Percentiles rank a stretch among this genome's conserved stretches.
Evolutionary conservation across 2,113 vertebrate species (phyloP).

Genomic region (Zeus faber): DNA sequence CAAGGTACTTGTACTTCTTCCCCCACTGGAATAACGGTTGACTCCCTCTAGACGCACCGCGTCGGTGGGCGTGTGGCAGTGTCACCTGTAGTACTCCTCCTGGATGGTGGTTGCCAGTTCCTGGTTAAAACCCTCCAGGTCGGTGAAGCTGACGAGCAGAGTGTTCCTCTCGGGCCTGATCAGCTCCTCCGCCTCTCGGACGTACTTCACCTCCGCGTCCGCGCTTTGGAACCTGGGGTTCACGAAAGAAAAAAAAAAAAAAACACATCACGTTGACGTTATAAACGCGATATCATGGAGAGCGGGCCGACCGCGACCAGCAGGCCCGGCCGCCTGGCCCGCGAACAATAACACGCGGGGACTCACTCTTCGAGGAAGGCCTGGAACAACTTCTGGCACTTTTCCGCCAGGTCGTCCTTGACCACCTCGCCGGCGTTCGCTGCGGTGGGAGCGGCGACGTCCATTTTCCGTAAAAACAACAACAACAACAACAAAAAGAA

Average conservation of each 20-base stretch:
- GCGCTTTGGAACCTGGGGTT: conserved; percentile 83
- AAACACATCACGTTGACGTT: no score
- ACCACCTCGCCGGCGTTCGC: conserved; percentile 76
- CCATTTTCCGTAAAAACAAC: conserved; percentile 63
- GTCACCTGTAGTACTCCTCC: conserved; percentile 97
- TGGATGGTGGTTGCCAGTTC: conserved; percentile 95
- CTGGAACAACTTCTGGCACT: conserved; percentile 97
- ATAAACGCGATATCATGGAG: no score
- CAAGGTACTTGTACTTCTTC: no score
- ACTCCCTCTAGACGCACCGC: no score
- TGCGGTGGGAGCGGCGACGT: conserved; percentile 64
- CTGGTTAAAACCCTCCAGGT: conserved; percentile 95
- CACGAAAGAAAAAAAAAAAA: not conserved
- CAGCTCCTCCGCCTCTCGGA: conserved; percentile 89
- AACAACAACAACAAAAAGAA: not conserved
- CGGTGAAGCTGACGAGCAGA: conserved; percentile 86
- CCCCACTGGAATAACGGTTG: no score
- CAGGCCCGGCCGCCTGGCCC: not conserved
- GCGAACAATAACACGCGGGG: conserved; percentile 3
- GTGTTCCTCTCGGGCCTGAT: conserved; percentile 97
- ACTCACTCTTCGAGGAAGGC: conserved; percentile 98
- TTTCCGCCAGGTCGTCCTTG: conserved; percentile 94
- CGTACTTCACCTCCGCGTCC: conserved; percentile 92
- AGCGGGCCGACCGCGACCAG: no score
- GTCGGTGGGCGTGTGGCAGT: no score